A percentile compares a stretch with the other conserved stretches of the same genome.
Evolutionary conservation across 2,797 vertebrate species (phyloP).

Genomic region (Manis crassicaudata): DNA sequence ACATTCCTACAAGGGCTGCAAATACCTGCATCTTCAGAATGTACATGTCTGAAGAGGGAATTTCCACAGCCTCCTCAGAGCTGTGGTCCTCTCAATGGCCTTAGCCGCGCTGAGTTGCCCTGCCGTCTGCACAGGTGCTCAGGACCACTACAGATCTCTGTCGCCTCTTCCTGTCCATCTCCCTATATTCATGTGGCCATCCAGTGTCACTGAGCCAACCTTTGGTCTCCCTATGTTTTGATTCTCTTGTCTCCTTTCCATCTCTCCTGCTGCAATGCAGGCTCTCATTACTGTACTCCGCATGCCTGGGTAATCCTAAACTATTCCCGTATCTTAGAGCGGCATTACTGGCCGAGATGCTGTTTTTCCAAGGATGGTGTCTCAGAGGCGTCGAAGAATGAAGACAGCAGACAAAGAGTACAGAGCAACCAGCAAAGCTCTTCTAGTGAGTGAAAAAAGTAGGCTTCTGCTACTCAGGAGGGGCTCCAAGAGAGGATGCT

Average conservation of each 20-base stretch:
- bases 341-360: too few species aligned
- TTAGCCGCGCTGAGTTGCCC: background rate
- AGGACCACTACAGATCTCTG: accelerated
- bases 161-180: too few species aligned
- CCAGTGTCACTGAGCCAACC: background rate
- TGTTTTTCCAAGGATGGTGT: too few species aligned
- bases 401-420: too few species aligned
- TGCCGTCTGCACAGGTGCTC: accelerated
- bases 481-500: too few species aligned
- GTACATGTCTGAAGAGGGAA: background rate
- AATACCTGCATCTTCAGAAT: too few species aligned
- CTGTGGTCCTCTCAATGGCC: background rate
- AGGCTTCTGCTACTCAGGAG: too few species aligned
- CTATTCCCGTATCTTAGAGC: background rate
- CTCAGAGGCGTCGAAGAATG: too few species aligned
- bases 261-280: background rate
- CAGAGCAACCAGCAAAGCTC: too few species aligned
- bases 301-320: background rate
- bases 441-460: too few species aligned
- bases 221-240: background rate
- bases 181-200: background rate
- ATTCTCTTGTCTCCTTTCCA: background rate
- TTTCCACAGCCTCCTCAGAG: background rate
- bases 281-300: too few species aligned
- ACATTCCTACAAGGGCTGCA: background rate